phyloP scores from a whole-genome alignment of 1,140 invertebrate genomes.

The Ridgeia piscesae region DNA sequence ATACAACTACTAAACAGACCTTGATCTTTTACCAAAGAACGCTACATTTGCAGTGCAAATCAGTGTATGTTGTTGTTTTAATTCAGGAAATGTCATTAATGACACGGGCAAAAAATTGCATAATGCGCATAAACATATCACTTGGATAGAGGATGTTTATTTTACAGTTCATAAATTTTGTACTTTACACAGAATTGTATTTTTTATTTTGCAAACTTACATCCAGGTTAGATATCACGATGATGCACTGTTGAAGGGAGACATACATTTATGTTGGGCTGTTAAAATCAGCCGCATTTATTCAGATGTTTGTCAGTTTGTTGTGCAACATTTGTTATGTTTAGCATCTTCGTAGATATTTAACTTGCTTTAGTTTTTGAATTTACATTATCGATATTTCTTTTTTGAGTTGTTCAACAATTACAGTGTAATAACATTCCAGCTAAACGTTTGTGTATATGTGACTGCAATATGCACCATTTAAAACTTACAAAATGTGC shows the following conservation, averaged over 20 bases:
- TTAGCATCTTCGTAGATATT: background rate
- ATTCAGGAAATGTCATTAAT: background rate
- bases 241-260: background rate
- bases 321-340: background rate
- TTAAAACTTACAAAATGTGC: background rate
- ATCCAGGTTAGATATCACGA: background rate
- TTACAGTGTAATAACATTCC: background rate
- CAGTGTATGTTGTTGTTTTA: background rate
- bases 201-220: background rate
- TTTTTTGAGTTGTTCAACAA: background rate
- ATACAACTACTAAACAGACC: background rate
- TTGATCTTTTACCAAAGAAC: background rate
- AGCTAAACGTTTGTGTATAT: background rate
- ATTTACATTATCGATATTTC: background rate
- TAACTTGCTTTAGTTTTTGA: background rate
- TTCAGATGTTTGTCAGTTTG: background rate
- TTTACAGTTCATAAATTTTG: background rate
- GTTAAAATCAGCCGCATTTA: background rate
- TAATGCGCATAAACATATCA: background rate
- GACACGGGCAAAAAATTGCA: background rate
- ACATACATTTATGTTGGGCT: background rate
- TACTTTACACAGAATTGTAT: background rate
- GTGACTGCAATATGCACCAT: background rate
- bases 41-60: background rate
- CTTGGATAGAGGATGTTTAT: background rate